Evolutionary conservation across 2,797 vertebrate genomes (phyloP).

Genomic region (Phalloptychus januarius): DNA sequence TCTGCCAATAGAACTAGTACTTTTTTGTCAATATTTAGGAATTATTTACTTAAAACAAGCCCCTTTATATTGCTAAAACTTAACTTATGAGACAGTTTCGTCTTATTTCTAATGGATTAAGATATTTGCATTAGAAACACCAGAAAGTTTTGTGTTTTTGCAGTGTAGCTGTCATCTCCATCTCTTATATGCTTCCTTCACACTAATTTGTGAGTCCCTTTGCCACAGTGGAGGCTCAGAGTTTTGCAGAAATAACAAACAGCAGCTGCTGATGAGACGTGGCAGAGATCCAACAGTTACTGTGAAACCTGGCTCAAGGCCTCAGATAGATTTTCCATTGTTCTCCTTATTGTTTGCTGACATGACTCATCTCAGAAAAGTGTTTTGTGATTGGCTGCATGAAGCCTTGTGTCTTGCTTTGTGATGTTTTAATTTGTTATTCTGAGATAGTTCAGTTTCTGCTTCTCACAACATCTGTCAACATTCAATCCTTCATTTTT

Average conservation of each 20-base stretch:
- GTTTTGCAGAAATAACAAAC: slow-evolving; percentile 43
- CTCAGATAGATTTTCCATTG: slow-evolving; percentile 47
- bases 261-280: slow-evolving; percentile 33
- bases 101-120: too few relatives aligned
- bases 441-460: neutral
- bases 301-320: slow-evolving; percentile 48
- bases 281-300: slow-evolving; percentile 19
- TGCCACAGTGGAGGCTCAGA: slow-evolving; percentile 40
- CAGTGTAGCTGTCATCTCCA: slow-evolving; percentile 40
- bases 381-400: slow-evolving; percentile 23
- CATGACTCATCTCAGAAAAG: slow-evolving; percentile 53
- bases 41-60: too few relatives aligned
- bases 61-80: too few relatives aligned
- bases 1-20: too few relatives aligned
- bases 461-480: neutral
- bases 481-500: neutral
- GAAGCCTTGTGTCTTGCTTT: slow-evolving; percentile 21
- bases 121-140: too few relatives aligned
- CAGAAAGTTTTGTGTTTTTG: too few relatives aligned
- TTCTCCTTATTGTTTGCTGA: slow-evolving; percentile 46
- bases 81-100: too few relatives aligned
- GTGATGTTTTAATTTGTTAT: slow-evolving; percentile 22
- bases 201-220: slow-evolving; percentile 7
- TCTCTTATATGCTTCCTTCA: slow-evolving; percentile 5
- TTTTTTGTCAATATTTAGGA: too few relatives aligned